These are phyloP conservation scores for Xylota sylvarum DNA, from an alignment of 2,888 invertebrate species.

Conservation along the genomic window DNA sequence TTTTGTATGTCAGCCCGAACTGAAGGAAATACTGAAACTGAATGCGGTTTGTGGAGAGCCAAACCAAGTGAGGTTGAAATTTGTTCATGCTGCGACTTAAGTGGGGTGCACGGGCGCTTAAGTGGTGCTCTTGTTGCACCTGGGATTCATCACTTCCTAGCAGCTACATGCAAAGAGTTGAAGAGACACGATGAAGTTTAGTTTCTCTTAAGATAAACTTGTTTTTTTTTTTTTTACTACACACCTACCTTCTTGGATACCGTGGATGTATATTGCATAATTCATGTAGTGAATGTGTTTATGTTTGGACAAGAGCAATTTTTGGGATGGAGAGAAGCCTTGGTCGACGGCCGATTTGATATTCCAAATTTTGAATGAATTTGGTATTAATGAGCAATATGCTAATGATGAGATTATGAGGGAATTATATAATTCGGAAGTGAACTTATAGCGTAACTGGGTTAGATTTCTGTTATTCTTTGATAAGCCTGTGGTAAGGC, in stretches of 20 bases:
- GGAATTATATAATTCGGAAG: slow-evolving; percentile 53
- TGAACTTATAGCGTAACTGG: slow-evolving; percentile 5
- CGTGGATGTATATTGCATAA: slow-evolving; percentile 47
- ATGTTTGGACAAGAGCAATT: slow-evolving; percentile 11
- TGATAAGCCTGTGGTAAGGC: neutral
- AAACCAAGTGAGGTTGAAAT: slow-evolving; percentile 9
- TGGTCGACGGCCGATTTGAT: slow-evolving; percentile 8
- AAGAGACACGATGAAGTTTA: neutral
- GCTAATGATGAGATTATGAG: slow-evolving; percentile 22
- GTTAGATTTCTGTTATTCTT: slow-evolving; percentile 10
- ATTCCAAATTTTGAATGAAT: slow-evolving; percentile 33
- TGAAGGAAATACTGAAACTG: slow-evolving; percentile 36
- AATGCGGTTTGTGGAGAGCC: slow-evolving; percentile 9
- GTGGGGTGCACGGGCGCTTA: slow-evolving; percentile 19
- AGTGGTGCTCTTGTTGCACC: slow-evolving; percentile 19
- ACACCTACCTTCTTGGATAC: neutral
- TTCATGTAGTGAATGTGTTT: slow-evolving; percentile 19
- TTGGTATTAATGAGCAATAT: slow-evolving; percentile 9
- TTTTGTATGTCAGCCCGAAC: slow-evolving; percentile 2
- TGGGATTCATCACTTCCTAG: neutral
- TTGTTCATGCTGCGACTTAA: neutral
- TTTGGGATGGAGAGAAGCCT: slow-evolving; percentile 21
- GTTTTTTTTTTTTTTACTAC: slow-evolving; percentile 32
- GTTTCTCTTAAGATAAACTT: slow-evolving; percentile 57
- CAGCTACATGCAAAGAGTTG: neutral